Evolutionary conservation across 2,797 vertebrate species (phyloP).

Genomic region (Mormyrus hasselquistii): DNA sequence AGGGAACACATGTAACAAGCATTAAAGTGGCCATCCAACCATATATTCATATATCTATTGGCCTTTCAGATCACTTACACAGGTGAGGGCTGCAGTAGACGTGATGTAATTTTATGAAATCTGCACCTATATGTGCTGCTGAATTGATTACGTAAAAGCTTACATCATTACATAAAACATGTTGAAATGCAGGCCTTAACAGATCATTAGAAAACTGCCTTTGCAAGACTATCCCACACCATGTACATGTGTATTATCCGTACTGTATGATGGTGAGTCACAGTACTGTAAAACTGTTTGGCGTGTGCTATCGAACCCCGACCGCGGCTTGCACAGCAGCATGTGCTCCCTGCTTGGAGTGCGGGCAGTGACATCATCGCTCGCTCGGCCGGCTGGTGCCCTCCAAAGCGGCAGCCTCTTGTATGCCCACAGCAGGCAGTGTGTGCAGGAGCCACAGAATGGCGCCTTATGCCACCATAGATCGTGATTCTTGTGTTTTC

Average conservation of each 20-base stretch:
- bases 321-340: not conserved
- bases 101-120: not conserved
- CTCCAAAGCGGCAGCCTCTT: not conserved
- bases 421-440: not conserved
- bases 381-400: not conserved
- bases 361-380: not conserved
- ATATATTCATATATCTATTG: not conserved
- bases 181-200: not conserved
- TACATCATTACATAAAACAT: not conserved
- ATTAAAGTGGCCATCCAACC: not conserved
- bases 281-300: not conserved
- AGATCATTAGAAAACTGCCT: not conserved
- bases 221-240: not conserved
- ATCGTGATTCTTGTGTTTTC: conserved; percentile 13
- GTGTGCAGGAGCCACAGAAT: not conserved
- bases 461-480: not conserved
- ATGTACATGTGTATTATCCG: not conserved
- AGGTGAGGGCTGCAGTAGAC: not conserved
- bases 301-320: not conserved
- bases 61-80: not conserved
- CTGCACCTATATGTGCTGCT: not conserved
- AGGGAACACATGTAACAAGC: not conserved
- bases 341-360: not conserved
- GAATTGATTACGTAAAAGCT: not conserved
- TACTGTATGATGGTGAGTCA: not conserved